Conservation (phyloP, 1,140 invertebrate genomes). For the Branchinecta lynchi region DNA sequence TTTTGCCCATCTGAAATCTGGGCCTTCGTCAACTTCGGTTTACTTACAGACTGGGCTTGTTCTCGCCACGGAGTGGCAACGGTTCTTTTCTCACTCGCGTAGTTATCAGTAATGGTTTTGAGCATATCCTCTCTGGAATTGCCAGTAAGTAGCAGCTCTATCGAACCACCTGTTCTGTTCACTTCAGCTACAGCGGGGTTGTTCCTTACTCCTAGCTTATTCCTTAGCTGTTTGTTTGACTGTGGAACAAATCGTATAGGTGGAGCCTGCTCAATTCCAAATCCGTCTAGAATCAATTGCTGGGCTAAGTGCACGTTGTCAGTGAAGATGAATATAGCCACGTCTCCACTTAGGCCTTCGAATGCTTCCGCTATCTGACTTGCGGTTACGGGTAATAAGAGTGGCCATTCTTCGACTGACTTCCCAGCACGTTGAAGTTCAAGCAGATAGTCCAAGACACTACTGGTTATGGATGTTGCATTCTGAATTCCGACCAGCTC, state of each 20-base stretch:
- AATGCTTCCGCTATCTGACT: conserved; percentile 21
- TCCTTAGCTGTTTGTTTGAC: too few species aligned
- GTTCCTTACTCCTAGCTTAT: too few species aligned
- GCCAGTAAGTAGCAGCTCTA: background rate
- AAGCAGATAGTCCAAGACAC: conserved; percentile 41
- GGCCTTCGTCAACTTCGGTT: too few species aligned
- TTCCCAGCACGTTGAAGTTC: conserved; percentile 42
- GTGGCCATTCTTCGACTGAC: conserved; percentile 38
- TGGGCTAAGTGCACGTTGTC: too few species aligned
- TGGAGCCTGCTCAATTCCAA: too few species aligned
- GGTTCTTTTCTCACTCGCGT: background rate
- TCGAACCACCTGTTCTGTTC: background rate
- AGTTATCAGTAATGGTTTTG: background rate
- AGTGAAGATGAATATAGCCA: too few species aligned
- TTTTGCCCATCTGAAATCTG: background rate
- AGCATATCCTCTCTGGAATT: background rate
- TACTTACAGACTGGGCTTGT: conserved; percentile 10
- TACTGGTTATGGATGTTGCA: conserved; percentile 37
- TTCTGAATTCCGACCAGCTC: conserved; percentile 39
- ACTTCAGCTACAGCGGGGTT: too few species aligned
- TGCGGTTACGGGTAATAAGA: conserved; percentile 41
- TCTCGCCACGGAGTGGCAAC: background rate
- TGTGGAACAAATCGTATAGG: too few species aligned
- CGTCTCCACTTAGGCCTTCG: background rate
- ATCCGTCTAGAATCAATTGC: too few species aligned